Base-by-base conservation (phyloP, 1,140 invertebrate genomes). In the Drosophila tani region DNA sequence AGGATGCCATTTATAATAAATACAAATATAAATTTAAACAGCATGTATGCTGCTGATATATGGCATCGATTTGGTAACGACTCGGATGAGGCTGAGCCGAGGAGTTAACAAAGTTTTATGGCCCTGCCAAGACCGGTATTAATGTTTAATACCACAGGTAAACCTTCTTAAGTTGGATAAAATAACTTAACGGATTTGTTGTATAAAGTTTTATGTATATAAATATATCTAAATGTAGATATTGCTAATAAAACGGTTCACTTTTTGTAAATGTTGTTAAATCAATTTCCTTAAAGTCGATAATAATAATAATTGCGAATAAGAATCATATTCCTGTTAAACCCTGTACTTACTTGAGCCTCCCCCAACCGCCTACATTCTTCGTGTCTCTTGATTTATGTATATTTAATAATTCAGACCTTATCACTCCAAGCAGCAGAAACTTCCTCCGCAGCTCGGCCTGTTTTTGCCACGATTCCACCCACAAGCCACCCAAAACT, bases 321-420 rank as follows among this genome's bases (percentile, higher is more conserved):
- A 17, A 21, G 21, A 43, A 32, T 50, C 7, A 9, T 4, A 29
- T 8, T 40, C 7, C 19, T 15, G 19, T 24, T 21, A 35, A 24
- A 29, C 7, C 32, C 67, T 55, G 63, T 59, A 75, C 47, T 46
- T 45, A 7, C 15, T 65, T 24, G 32, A 19, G 21, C 21, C 27
- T 38, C 19, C 59, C 67, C 46, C n/a, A 27, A 17, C 50, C 46
- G 59, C 66, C 60, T 46, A 59, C 29, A 69, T 67, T 64, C 53
- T 27, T 27, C 32, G 56, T 63, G 60, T 38, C 62, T 46, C 50
- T 70, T 87, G 84, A 87, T 87, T 87, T 88, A 88, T 87, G 84
- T 83, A 67, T 81, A 83, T 83, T 88, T 87, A 87, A 87, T 88
- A 87, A 83, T 88, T 87, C 84, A 88, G 84, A 65, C 51, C 83